Conservation (phyloP, 2,888 invertebrate species). For the Aphidoletes aphidimyza region DNA sequence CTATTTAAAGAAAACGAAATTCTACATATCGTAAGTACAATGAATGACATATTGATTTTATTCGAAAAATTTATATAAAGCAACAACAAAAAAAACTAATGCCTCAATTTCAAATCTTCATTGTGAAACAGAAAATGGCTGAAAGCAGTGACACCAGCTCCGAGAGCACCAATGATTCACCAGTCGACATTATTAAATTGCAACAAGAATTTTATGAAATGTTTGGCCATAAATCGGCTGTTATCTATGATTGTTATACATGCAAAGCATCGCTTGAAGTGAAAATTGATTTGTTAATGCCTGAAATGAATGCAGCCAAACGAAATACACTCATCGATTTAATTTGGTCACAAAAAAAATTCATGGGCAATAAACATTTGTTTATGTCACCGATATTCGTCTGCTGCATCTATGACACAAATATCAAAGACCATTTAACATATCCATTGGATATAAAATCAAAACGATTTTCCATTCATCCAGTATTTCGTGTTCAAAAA, state of each 20-base stretch:
- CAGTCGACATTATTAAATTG: constrained; percentile 33
- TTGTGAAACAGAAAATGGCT: constrained; percentile 9
- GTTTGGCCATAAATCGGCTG: constrained; percentile 48
- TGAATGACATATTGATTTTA: neutral
- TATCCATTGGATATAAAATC: constrained; percentile 10
- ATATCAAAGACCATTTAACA: constrained; percentile 14
- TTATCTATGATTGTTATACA: constrained; percentile 54
- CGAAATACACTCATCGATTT: neutral
- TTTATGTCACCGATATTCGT: constrained; percentile 63
- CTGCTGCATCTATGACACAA: neutral
- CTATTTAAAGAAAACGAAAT: neutral
- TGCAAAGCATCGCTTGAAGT: constrained; percentile 21
- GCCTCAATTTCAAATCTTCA: too few relatives aligned
- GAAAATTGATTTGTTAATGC: constrained; percentile 50
- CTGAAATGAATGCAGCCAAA: neutral
- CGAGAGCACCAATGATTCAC: neutral
- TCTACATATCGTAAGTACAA: neutral
- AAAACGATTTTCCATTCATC: constrained; percentile 60
- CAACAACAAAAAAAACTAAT: too few relatives aligned
- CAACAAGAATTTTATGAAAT: constrained; percentile 55
- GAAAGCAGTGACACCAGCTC: neutral
- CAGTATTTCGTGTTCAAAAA: constrained; percentile 63
- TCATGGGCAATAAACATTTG: constrained; percentile 61
- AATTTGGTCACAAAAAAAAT: constrained; percentile 61
- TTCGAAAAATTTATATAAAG: neutral